Evolutionary conservation across 2,113 vertebrate genomes (phyloP), one percentile per base, ranked within the genome.

Genomic region (Nothoprocta pentlandii): DNA sequence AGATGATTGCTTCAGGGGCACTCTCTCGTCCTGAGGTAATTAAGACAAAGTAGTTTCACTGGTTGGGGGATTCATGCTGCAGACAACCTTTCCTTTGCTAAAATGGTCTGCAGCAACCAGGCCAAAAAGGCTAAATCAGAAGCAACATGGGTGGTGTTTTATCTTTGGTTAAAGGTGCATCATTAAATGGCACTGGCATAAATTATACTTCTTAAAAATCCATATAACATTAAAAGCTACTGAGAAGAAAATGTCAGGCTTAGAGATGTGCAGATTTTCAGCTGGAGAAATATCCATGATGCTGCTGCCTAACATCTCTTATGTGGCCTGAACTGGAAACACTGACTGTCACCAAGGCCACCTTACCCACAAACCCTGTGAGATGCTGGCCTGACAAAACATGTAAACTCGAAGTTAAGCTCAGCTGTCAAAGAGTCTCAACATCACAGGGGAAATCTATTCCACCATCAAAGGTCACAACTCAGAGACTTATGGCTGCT

Each of bases 1-100:
- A 98, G 98, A 98, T 98, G 98, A 98, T 98, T 98, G 98, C 98
- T 98, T 98, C 96, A 96, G 98, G 98, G 98, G 97, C 98, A 94
- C 97, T 96, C 89, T 96, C 97, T 98, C 92, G 58, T 98, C 98
- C 98, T 97, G 97, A 98, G 98, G 98, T 98, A 98, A 98, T 99
- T 98, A 98, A 98, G 98, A 98, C 98, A 97, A 98, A 98, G 97
- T 98, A 97, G 97, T 95, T 97, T 98, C 95, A 90, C 96, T 96
- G 93, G 97, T 97, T 93, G 94, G 93, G 96, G 97, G 97, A 97
- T 96, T 97, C 97, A 90, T 93, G 78, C 94, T 94, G 97, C 88
- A 93, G 63, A 96, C 94, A 95, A 94, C 94, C 96, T 97, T 97
- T 96, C 97, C 97, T 96, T 82, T 92, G 73, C 92, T 95, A 95